A percentile compares a stretch with the other conserved stretches of the same genome.
phyloP scores from a whole-genome alignment of 1,140 invertebrate species.

The Ostrea denselamellosa region DNA sequence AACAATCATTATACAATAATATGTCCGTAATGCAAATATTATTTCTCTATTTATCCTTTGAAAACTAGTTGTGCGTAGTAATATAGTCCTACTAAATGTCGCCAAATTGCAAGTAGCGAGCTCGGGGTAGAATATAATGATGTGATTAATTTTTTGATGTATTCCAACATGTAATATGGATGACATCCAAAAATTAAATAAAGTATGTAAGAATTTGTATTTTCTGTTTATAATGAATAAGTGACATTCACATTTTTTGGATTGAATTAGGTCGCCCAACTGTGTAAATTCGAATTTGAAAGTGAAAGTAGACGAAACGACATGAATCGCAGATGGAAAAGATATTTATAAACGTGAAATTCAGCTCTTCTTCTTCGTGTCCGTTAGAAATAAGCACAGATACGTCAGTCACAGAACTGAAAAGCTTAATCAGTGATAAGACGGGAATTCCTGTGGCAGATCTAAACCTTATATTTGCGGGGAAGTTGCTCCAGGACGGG shows the following conservation, averaged over 20 bases:
- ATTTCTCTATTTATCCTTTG: no score
- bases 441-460: constrained; percentile 41
- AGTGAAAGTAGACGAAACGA: not conserved
- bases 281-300: not conserved
- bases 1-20: no score
- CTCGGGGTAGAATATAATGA: no score
- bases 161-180: no score
- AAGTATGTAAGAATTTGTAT: no score
- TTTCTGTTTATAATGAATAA: no score
- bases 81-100: not conserved
- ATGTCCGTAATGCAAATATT: no score
- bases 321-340: not conserved
- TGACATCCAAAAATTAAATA: no score
- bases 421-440: constrained; percentile 41
- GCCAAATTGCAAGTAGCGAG: no score
- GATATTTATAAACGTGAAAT: constrained; percentile 49
- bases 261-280: no score
- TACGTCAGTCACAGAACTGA: constrained; percentile 32
- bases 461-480: constrained; percentile 52
- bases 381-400: constrained; percentile 41
- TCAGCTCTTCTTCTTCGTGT: constrained; percentile 45
- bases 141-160: no score
- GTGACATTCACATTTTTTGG: no score
- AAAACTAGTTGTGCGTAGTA: not conserved
- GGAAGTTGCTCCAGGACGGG: constrained; percentile 31